These are phyloP conservation scores for Sesamia nonagrioides DNA, from an alignment of 1,140 invertebrate genomes.

Conservation along the genomic window DNA sequence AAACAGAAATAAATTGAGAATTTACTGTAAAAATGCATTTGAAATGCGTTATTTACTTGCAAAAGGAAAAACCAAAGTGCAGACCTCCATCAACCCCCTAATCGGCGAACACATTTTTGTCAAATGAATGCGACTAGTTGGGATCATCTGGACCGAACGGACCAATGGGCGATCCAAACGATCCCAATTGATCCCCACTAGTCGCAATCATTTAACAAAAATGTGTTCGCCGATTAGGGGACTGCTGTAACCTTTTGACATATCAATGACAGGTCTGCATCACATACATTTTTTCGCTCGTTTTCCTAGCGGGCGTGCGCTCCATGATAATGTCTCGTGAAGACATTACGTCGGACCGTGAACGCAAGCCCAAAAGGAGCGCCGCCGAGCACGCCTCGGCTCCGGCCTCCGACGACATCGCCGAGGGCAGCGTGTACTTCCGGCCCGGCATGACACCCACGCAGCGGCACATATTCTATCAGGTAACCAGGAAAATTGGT, in stretches of 20 bases:
- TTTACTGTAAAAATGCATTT: no score
- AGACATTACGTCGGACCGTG: conserved; percentile 63
- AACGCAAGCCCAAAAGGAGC: conserved; percentile 45
- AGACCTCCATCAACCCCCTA: background rate
- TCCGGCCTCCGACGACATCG: conserved; percentile 60
- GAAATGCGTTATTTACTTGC: no score
- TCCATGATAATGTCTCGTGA: conserved; percentile 72
- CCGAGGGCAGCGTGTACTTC: conserved; percentile 87
- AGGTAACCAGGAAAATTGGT: conserved; percentile 85
- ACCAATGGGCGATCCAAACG: no score
- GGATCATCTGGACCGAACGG: no score
- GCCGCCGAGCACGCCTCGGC: conserved; percentile 50
- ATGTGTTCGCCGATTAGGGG: no score
- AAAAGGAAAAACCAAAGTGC: background rate
- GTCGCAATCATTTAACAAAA: no score
- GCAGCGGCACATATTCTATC: conserved; percentile 94
- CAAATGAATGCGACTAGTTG: no score
- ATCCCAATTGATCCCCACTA: no score
- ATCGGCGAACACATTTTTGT: no score
- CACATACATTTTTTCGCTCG: background rate
- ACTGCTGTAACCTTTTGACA: background rate
- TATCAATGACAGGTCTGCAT: background rate
- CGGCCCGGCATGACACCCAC: conserved; percentile 91
- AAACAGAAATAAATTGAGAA: no score
- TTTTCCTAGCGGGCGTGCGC: conserved; percentile 65